phyloP scores from a whole-genome alignment of 2,888 invertebrate genomes.

The Coleophora flavipennella region DNA sequence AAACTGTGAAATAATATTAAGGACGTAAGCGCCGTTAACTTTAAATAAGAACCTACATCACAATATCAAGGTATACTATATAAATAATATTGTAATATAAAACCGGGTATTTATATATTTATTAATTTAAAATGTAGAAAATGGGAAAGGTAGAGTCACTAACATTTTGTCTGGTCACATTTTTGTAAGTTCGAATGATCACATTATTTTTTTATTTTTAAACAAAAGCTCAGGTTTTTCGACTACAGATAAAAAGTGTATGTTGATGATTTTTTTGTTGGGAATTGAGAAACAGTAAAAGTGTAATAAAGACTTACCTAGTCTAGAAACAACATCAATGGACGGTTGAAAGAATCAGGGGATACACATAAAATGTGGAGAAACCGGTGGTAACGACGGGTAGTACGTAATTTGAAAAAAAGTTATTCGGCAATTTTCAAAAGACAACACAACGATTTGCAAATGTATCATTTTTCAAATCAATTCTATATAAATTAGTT shows the following conservation, averaged over 20 bases:
- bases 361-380: slow-evolving; percentile 18
- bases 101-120: slow-evolving; percentile 28
- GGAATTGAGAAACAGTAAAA: neutral
- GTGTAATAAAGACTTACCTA: slow-evolving; percentile 16
- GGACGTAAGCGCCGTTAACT: slow-evolving; percentile 1
- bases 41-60: slow-evolving; percentile 13
- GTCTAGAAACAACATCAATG: slow-evolving; percentile 59
- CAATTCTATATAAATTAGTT: no score
- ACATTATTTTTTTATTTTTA: slow-evolving; percentile 28
- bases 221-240: slow-evolving; percentile 36
- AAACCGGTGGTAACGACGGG: no score
- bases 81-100: slow-evolving; percentile 36
- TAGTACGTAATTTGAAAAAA: no score
- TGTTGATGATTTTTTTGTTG: slow-evolving; percentile 18
- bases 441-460: no score
- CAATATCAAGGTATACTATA: slow-evolving; percentile 26
- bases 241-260: slow-evolving; percentile 23
- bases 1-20: neutral
- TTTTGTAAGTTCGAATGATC: slow-evolving; percentile 44
- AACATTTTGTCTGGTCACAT: slow-evolving; percentile 48
- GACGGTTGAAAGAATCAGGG: slow-evolving; percentile 57
- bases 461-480: no score
- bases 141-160: slow-evolving; percentile 47
- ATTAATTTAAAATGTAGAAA: slow-evolving; percentile 29
- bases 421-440: no score